phyloP scores from a whole-genome alignment of 2,797 vertebrate species.

The Bradypodion pumilum region DNA sequence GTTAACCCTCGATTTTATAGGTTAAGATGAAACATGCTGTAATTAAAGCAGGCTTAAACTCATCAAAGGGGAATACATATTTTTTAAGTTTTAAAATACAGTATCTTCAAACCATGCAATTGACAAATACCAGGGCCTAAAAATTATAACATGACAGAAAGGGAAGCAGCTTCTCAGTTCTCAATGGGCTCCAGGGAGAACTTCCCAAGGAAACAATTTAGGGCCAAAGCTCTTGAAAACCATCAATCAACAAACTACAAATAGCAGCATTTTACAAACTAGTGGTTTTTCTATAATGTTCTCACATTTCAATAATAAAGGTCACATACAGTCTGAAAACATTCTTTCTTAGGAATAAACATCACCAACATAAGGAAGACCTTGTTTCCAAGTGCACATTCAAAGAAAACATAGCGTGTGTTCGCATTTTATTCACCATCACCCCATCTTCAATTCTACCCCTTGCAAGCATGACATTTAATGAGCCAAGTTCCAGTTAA shows the following conservation, averaged over 20 bases:
- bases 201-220: not conserved
- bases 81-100: slow-evolving; percentile 43
- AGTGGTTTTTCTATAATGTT: no score
- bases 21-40: not conserved
- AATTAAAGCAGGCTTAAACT: not conserved
- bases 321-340: no score
- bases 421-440: no score
- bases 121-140: slow-evolving; percentile 20
- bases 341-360: no score
- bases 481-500: no score
- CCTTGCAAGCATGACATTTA: no score
- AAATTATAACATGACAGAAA: slow-evolving; percentile 30
- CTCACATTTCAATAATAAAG: no score
- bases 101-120: slow-evolving; percentile 6
- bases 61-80: not conserved
- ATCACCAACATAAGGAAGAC: no score
- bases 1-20: no score
- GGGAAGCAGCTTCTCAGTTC: slow-evolving; percentile 1
- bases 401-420: no score
- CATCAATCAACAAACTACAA: not conserved
- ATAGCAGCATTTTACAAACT: not conserved
- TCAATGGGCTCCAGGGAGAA: not conserved
- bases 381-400: no score
- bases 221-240: slow-evolving; percentile 10
- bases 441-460: no score